Percentiles rank a stretch among this genome's conserved stretches.
Conservation (phyloP, 2,113 vertebrate genomes). For the Salvelinus namaycush region DNA sequence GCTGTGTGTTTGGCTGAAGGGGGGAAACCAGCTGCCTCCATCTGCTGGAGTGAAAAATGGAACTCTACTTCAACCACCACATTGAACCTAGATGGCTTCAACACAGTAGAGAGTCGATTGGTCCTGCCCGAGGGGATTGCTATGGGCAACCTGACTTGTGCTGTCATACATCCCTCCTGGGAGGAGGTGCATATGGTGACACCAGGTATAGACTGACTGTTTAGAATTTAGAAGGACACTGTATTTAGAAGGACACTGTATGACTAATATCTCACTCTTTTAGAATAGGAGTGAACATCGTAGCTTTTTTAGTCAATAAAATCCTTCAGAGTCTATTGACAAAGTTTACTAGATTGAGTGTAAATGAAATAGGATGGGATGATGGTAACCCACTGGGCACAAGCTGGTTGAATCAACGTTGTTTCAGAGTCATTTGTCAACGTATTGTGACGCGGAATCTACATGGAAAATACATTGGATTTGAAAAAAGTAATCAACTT, state of each 20-base stretch:
- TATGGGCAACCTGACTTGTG: conserved; percentile 50
- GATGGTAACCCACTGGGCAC: no score
- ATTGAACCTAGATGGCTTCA: fast-evolving
- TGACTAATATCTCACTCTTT: background rate
- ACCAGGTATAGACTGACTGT: background rate
- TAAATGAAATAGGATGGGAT: no score
- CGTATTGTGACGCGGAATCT: no score
- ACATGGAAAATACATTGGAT: no score
- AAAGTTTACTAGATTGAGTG: no score
- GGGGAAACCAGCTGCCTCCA: conserved; percentile 58
- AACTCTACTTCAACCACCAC: background rate
- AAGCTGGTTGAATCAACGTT: no score
- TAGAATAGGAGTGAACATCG: background rate
- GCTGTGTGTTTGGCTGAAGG: conserved; percentile 64
- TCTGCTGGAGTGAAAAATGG: conserved; percentile 54
- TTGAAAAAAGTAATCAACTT: no score
- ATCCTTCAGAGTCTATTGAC: no score
- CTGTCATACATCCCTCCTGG: conserved; percentile 37
- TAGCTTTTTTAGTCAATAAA: no score
- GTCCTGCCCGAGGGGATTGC: conserved; percentile 20
- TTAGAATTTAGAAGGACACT: background rate
- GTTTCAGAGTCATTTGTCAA: no score
- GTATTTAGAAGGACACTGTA: background rate
- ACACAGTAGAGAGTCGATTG: conserved; percentile 51
- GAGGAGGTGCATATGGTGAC: background rate